phyloP scores from a whole-genome alignment of 2,113 vertebrate species.

The Ivindomyrus marchei region DNA sequence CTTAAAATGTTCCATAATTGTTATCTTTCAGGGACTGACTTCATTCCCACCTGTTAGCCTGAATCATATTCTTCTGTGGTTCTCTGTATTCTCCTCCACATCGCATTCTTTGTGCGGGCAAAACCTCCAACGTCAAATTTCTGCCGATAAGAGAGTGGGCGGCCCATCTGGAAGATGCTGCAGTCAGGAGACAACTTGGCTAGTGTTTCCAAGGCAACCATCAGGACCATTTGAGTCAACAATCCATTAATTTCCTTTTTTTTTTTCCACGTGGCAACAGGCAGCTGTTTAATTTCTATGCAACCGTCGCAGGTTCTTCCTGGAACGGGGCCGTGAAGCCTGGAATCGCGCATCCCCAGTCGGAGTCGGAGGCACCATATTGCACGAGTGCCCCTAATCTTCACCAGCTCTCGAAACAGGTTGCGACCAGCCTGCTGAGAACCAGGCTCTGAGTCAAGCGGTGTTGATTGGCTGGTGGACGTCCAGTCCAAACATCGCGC shows the following conservation, averaged over 20 bases:
- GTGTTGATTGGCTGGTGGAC: neutral
- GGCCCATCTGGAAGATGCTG: slow-evolving; percentile 17
- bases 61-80: neutral
- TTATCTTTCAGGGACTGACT: neutral
- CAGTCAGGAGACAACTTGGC: slow-evolving; percentile 16
- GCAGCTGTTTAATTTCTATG: neutral
- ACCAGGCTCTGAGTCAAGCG: neutral
- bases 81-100: neutral
- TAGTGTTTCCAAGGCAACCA: slow-evolving; percentile 23
- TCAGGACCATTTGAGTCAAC: slow-evolving; percentile 16
- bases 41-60: neutral
- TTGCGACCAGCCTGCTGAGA: neutral
- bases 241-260: neutral
- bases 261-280: neutral
- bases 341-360: neutral
- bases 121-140: slow-evolving; percentile 12
- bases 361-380: neutral
- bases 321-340: neutral
- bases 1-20: neutral
- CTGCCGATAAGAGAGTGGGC: slow-evolving; percentile 8
- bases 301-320: neutral
- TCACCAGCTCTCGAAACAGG: neutral
- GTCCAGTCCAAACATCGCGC: neutral
- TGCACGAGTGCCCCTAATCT: neutral
- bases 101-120: neutral